Evolutionary conservation across 2,113 vertebrate genomes (phyloP).

Genomic region (Forbesichthys papilliferus): DNA sequence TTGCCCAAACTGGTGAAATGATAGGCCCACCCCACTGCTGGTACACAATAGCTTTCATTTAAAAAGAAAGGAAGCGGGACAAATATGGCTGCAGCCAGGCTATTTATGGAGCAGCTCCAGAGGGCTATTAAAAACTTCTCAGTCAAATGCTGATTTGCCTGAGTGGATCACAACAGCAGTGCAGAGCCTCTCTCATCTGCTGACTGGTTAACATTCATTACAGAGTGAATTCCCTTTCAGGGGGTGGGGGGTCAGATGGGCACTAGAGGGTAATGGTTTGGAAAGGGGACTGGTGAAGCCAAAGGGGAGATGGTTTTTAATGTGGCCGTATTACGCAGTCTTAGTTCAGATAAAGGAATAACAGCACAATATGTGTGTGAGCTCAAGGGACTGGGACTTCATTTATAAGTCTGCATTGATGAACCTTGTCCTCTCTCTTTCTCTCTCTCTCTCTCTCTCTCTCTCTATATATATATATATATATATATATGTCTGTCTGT

Average conservation of each 20-base stretch:
- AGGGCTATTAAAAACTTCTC: constrained; percentile 71
- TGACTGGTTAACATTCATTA: constrained; percentile 79
- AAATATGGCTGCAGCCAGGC: constrained; percentile 47
- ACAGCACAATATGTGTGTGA: constrained; percentile 34
- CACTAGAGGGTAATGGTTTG: constrained; percentile 19
- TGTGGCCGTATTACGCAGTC: constrained; percentile 57
- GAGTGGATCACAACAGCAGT: constrained; percentile 54
- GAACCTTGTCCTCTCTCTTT: constrained; percentile 10
- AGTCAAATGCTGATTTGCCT: constrained; percentile 68
- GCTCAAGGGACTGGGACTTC: constrained; percentile 47
- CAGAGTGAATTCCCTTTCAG: constrained; percentile 49
- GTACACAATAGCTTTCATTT: constrained; percentile 45
- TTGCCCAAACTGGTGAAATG: constrained; percentile 40
- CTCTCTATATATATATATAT: too few relatives aligned
- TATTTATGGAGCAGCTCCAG: constrained; percentile 64
- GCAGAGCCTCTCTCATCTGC: constrained; percentile 58
- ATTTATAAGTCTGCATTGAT: constrained; percentile 49
- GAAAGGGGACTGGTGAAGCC: constrained; percentile 21
- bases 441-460: background rate
- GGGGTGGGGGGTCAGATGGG: constrained; percentile 17
- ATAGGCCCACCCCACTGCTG: constrained; percentile 40
- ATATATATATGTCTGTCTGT: too few relatives aligned
- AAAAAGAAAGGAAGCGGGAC: constrained; percentile 57
- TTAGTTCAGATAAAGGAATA: constrained; percentile 62
- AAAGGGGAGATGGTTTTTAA: constrained; percentile 46